Evolutionary conservation across 2,888 invertebrate species (phyloP), one percentile per base, ranked within the genome.

Genomic region (Coenonympha arcania): DNA sequence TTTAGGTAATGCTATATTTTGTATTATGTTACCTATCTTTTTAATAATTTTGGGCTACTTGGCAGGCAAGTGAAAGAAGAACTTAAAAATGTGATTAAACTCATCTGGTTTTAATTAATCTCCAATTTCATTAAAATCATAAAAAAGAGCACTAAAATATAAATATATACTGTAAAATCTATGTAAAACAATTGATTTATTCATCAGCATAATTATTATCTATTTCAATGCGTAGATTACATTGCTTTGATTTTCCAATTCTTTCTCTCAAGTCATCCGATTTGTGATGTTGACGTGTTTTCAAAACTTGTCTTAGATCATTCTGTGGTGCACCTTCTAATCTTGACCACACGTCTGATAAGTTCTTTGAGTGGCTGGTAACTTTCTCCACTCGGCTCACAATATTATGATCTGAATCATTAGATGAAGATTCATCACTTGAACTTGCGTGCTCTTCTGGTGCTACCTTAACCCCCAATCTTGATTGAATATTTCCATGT

Each of bases 261-360:
- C 75, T 73, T 37, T 67, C 73, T 56, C 87, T 69, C 51, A 87
- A 62, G 59, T 86, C 86, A 64, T 78, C 74, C 50, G 69, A 52
- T 52, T 71, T 71, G 37, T 71, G 64, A 39, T 71, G 64, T 55
- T 70, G 78, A 55, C 63, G 76, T 48, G 74, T 75, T 66, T 74
- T 81, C 28, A 84, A 62, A 48, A 76, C 72, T 60, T 79, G 71
- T 45, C 86, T 63, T 56, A 85, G 70, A 60, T 84, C 86, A 54
- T 59, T 63, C 56, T 55, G 66, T 24, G 65, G 60, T 58, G 69
- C 72, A 44, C 54, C 67, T 57, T 89, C 88, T 56, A 89, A 67
- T 70, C 89, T 81, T 4, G 89, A 83, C 89, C 89, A 90, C 4
- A 90, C 89, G 64, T 80, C 88, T 4, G 78, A 80, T 11, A 75